Conservation (phyloP, 2,797 vertebrate genomes). For the Xerus rutilus region DNA sequence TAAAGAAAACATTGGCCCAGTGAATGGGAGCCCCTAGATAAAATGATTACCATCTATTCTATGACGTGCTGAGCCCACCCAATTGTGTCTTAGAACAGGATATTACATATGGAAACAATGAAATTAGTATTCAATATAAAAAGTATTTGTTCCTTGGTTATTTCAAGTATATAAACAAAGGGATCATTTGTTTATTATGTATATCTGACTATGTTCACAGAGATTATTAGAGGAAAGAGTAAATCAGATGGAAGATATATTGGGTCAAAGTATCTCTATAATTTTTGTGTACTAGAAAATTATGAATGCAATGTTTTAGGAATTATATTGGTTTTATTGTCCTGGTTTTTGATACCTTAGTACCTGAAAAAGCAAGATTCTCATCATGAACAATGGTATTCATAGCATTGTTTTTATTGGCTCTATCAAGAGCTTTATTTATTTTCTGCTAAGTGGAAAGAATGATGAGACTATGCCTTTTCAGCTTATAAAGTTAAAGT, state of each 20-base stretch:
- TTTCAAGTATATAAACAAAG: conserved; percentile 63
- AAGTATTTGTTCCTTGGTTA: conserved; percentile 58
- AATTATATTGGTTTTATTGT: neutral
- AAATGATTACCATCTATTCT: conserved; percentile 79
- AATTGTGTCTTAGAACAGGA: conserved; percentile 76
- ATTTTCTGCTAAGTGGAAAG: conserved; percentile 36
- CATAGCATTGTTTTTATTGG: neutral
- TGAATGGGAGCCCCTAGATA: conserved; percentile 66
- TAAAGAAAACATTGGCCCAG: conserved; percentile 78
- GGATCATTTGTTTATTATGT: conserved; percentile 30
- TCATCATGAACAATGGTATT: neutral
- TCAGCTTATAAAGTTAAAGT: neutral
- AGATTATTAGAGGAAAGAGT: conserved; percentile 27
- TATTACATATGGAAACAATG: conserved; percentile 75
- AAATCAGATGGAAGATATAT: conserved; percentile 14
- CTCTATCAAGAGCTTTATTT: neutral
- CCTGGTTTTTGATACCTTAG: neutral
- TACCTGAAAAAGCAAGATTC: neutral
- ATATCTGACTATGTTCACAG: neutral
- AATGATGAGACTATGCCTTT: neutral
- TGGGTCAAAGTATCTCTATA: conserved; percentile 21
- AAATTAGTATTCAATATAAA: conserved; percentile 61
- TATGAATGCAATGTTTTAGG: neutral
- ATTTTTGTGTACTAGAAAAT: conserved; percentile 14
- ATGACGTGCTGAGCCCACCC: conserved; percentile 65